These are phyloP conservation scores for Potamilus streckersoni DNA, from an alignment of 1,140 invertebrate genomes.

Conservation along the genomic window DNA sequence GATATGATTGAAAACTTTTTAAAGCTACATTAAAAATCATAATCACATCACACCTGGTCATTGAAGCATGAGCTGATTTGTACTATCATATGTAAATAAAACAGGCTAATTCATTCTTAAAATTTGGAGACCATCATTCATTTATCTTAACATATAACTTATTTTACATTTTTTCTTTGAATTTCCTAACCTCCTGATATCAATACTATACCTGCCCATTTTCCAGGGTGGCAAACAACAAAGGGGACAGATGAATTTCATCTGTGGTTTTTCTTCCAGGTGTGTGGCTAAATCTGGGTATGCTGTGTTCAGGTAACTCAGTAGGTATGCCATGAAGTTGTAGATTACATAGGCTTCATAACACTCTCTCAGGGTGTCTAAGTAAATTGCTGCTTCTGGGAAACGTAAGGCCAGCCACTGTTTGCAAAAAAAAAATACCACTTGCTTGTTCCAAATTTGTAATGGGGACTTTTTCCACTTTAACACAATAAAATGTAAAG, in stretches of 20 bases:
- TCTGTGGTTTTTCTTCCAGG: constrained; percentile 84
- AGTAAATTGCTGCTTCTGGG: constrained; percentile 87
- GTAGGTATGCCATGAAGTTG: constrained; percentile 95
- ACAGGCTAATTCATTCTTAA: no score
- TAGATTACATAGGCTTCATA: constrained; percentile 97
- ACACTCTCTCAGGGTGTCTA: constrained; percentile 92
- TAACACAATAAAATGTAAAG: no score
- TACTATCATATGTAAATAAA: no score
- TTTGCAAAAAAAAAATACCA: constrained; percentile 33
- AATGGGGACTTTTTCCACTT: background rate
- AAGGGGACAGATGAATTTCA: constrained; percentile 63
- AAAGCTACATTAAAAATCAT: no score
- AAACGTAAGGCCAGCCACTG: constrained; percentile 76
- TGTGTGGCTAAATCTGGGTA: constrained; percentile 82
- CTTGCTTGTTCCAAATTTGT: background rate
- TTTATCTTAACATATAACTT: no score
- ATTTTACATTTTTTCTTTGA: no score
- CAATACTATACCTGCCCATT: constrained; percentile 79
- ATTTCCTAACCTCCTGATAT: no score
- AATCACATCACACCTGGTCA: no score
- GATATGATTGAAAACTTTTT: no score
- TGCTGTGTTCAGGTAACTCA: constrained; percentile 84
- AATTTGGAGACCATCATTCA: no score
- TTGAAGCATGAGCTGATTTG: no score
- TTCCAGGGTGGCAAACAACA: constrained; percentile 81